phyloP scores from a whole-genome alignment of 2,888 invertebrate genomes.

The Noctua pronuba region DNA sequence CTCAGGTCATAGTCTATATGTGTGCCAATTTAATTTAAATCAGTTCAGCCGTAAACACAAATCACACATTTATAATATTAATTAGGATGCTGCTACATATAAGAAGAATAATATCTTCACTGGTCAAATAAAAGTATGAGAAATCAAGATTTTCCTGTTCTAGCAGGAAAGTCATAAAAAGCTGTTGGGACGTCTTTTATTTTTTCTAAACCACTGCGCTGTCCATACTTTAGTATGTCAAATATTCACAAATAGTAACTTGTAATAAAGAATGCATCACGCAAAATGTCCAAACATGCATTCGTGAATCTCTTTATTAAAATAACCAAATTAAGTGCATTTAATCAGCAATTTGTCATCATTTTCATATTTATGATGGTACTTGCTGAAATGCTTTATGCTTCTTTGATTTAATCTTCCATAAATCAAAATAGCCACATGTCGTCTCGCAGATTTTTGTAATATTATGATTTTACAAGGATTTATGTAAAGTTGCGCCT shows the following conservation, averaged over 20 bases:
- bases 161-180: background rate
- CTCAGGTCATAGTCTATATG: background rate
- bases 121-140: background rate
- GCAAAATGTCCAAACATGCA: background rate
- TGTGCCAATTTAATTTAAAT: conserved; percentile 1
- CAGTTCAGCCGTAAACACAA: background rate
- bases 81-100: background rate
- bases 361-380: conserved; percentile 15
- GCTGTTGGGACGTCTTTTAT: background rate
- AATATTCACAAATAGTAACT: background rate
- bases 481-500: conserved; percentile 33
- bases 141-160: conserved; percentile 1
- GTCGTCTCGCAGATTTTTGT: background rate
- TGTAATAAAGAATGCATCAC: conserved; percentile 4
- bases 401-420: conserved; percentile 8
- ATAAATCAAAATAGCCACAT: conserved; percentile 16
- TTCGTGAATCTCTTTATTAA: conserved; percentile 12
- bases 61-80: background rate
- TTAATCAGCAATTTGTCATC: conserved; percentile 19
- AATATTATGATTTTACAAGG: conserved; percentile 6
- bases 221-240: background rate
- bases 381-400: conserved; percentile 9
- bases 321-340: conserved; percentile 29
- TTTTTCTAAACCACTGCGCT: background rate
- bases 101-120: background rate